These are phyloP conservation scores for Nemurella pictetii DNA, from an alignment of 2,888 invertebrate species.

Conservation along the genomic window DNA sequence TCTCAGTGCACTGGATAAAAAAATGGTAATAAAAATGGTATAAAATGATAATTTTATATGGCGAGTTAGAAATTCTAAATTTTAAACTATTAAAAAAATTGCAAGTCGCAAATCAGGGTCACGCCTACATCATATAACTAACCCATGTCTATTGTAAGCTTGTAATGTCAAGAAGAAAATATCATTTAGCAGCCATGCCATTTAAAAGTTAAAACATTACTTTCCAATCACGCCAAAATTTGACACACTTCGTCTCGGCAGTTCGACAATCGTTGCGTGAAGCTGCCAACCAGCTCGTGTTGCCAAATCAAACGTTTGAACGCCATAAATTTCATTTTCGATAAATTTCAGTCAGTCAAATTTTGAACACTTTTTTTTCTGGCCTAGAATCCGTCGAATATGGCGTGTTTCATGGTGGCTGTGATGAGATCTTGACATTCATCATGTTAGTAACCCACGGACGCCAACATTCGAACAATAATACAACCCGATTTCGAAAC, in stretches of 20 bases:
- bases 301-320: neutral
- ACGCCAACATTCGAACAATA: neutral
- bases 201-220: neutral
- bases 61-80: too few species aligned
- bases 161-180: neutral
- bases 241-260: neutral
- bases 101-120: neutral
- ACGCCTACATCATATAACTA: too few species aligned
- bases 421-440: neutral
- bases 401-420: neutral
- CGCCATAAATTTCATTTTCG: neutral
- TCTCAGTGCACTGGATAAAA: too few species aligned
- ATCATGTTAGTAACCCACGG: neutral
- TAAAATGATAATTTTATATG: too few species aligned
- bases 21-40: too few species aligned
- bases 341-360: neutral
- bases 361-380: neutral
- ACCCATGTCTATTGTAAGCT: too few species aligned
- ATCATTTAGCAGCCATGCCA: neutral
- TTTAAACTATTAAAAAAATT: too few species aligned
- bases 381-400: neutral
- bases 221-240: neutral
- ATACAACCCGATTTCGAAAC: neutral
- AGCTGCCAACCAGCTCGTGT: neutral
- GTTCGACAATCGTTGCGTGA: neutral